Percentiles rank a stretch among this genome's conserved stretches.
Conservation (phyloP, 1,140 invertebrate genomes). For the Drosophila kohkoa region DNA sequence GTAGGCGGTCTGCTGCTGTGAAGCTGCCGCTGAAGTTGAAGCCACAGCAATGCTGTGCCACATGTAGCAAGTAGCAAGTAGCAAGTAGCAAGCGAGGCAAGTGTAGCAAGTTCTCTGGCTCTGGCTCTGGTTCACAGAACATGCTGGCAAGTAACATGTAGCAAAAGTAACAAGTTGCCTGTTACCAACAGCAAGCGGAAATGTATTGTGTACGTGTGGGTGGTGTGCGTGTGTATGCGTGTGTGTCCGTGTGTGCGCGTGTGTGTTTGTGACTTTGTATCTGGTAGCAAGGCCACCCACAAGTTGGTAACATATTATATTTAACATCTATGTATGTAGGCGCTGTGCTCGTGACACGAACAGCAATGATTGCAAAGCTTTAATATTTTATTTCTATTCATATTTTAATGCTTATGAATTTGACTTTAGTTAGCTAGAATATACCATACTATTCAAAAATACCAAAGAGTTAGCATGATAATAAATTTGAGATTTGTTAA, state of each 20-base stretch:
- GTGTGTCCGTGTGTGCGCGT: not conserved
- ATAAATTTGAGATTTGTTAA: no score
- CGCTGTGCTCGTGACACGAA: not conserved
- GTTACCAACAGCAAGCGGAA: slow-evolving; percentile 19
- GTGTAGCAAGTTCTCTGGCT: not conserved
- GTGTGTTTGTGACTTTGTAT: slow-evolving; percentile 1
- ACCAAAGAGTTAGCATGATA: no score
- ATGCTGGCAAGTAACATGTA: slow-evolving; percentile 15
- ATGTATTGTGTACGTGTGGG: slow-evolving; percentile 12
- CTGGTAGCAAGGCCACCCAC: not conserved
- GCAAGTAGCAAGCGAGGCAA: not conserved
- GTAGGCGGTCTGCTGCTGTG: slow-evolving; percentile 9
- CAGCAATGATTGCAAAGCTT: no score
- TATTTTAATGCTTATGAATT: no score
- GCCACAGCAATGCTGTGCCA: slow-evolving; percentile 30
- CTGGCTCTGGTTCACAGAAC: not conserved
- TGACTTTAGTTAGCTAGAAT: no score
- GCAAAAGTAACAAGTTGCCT: slow-evolving; percentile 24
- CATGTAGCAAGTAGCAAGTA: not conserved
- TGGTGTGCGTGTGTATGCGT: not conserved
- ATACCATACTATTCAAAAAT: no score
- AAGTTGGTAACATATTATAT: slow-evolving; percentile 9
- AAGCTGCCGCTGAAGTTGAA: not conserved
- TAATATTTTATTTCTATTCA: no score
- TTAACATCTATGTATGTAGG: no score